A percentile compares a stretch with the other conserved stretches of the same genome.
Evolutionary conservation across 2,797 vertebrate genomes (phyloP).

Genomic region (Channa striata): DNA sequence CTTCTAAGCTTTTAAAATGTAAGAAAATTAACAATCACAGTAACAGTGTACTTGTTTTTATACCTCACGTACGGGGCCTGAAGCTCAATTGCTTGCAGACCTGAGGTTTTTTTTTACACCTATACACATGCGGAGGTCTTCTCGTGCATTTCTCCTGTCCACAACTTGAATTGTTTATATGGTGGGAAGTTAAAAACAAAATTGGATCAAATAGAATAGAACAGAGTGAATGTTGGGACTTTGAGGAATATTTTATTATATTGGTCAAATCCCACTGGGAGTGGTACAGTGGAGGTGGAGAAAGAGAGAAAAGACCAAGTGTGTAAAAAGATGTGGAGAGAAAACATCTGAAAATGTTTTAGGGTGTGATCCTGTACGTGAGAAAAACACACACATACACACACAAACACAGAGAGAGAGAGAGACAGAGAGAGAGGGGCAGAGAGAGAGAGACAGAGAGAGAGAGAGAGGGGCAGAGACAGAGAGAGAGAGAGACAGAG

Average conservation of each 20-base stretch:
- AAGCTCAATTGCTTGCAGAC: no score
- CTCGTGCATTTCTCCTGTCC: no score
- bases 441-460: constrained; percentile 46
- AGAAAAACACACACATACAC: constrained; percentile 41
- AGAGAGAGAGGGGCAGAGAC: constrained; percentile 16
- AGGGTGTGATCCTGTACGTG: constrained; percentile 64
- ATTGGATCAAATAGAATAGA: neutral
- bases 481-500: neutral
- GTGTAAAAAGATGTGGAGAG: constrained; percentile 51
- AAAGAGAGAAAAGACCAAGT: constrained; percentile 2
- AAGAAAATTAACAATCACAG: no score
- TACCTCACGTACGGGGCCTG: no score
- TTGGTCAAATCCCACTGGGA: constrained; percentile 55
- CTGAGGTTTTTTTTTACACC: no score
- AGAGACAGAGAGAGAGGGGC: neutral
- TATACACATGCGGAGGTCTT: no score
- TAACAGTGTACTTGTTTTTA: no score
- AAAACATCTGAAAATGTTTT: constrained; percentile 68
- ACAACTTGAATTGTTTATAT: no score
- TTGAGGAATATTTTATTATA: constrained; percentile 31
- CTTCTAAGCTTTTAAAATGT: no score
- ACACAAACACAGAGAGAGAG: constrained; percentile 19
- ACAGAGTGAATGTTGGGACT: neutral
- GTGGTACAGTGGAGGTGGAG: neutral
- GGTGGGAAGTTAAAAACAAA: no score